These are phyloP conservation scores for Chiloscyllium punctatum DNA, from an alignment of 2,797 vertebrate species.

Conservation along the genomic window DNA sequence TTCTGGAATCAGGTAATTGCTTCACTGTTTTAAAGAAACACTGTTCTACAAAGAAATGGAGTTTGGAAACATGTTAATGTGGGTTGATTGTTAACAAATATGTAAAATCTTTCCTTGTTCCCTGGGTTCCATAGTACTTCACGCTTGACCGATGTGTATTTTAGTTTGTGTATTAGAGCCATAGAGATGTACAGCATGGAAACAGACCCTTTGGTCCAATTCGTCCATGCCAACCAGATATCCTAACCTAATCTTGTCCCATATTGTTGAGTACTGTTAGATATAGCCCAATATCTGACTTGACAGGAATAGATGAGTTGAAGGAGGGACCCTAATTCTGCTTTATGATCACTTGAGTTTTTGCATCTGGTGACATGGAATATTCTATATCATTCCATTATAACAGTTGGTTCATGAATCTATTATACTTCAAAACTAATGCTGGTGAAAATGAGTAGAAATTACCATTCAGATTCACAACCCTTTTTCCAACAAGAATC, in stretches of 20 bases:
- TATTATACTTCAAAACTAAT: not conserved
- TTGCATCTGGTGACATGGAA: not conserved
- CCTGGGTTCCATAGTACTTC: not conserved
- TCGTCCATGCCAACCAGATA: no score
- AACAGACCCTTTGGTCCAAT: no score
- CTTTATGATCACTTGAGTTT: not conserved
- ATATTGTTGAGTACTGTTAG: not conserved
- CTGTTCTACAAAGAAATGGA: not conserved
- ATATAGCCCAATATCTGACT: not conserved
- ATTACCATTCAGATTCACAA: not conserved
- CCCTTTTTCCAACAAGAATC: not conserved
- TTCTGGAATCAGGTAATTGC: not conserved
- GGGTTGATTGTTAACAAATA: not conserved
- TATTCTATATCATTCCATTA: not conserved
- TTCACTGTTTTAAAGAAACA: not conserved
- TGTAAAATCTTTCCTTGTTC: not conserved
- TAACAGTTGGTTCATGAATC: not conserved
- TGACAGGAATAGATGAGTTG: not conserved
- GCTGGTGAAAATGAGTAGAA: not conserved
- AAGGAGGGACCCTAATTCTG: not conserved
- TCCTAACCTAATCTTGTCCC: no score
- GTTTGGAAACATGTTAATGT: not conserved
- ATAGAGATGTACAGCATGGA: no score
- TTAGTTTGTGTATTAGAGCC: not conserved
- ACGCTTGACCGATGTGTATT: not conserved